Conservation (phyloP, 2,888 invertebrate species). For the Brachypterus glaber region DNA sequence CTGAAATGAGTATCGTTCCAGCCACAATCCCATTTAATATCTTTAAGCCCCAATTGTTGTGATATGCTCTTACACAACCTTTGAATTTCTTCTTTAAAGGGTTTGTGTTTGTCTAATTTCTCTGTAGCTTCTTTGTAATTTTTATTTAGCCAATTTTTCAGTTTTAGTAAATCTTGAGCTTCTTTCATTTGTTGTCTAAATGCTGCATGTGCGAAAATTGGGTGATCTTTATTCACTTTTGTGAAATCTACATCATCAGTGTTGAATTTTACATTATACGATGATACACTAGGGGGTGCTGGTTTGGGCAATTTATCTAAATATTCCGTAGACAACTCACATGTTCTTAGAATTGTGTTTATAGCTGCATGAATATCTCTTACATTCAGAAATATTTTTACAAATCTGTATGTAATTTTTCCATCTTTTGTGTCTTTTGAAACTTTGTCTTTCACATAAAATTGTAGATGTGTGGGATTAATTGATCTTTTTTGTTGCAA, state of each 20-base stretch:
- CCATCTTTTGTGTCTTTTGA: conserved; percentile 9
- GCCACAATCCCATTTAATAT: conserved; percentile 70
- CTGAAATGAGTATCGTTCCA: conserved; percentile 85
- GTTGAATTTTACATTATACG: conserved; percentile 14
- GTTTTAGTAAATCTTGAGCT: conserved; percentile 33
- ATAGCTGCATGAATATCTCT: conserved; percentile 63
- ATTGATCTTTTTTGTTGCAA: conserved; percentile 57
- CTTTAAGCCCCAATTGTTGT: conserved; percentile 46
- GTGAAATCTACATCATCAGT: conserved; percentile 33
- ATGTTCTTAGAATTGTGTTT: conserved; percentile 65
- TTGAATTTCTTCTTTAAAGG: conserved; percentile 66
- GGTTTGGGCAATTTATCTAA: conserved; percentile 59
- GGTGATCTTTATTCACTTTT: conserved; percentile 42
- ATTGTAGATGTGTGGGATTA: conserved; percentile 57
- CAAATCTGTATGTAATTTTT: conserved; percentile 51
- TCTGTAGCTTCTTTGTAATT: conserved; percentile 59
- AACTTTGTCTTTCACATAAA: conserved; percentile 60
- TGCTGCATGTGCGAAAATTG: conserved; percentile 43
- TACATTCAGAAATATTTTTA: conserved; percentile 63
- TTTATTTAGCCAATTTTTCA: conserved; percentile 60
- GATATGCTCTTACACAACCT: conserved; percentile 53
- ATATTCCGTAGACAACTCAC: conserved; percentile 79
- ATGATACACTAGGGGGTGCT: conserved; percentile 20
- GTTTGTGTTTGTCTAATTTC: conserved; percentile 54
- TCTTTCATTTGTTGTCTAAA: conserved; percentile 43